Base-by-base conservation (phyloP, 2,888 invertebrate species). In the Eupithecia vulgata region DNA sequence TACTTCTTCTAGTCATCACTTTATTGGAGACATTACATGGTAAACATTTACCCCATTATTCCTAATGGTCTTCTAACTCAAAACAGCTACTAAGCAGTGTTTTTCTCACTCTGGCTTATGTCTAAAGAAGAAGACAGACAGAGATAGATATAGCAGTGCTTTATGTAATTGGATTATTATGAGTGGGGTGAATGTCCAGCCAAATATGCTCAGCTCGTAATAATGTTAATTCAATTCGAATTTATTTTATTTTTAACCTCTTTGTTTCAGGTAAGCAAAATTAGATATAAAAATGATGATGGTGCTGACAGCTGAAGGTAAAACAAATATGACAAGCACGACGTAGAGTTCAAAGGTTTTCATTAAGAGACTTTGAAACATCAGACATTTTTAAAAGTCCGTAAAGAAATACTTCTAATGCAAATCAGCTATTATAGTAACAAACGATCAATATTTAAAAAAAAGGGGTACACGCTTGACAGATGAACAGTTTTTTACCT, bases 211-310 rank as follows among this genome's bases (percentile, higher is more conserved):
- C 30, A 30, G 30, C 30, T 12, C 17, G 17, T 45, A 17, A 45
- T 17, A 45, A 45, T 45, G 15, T 45, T 6, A 17, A 45, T 45
- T 45, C 5, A 17, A 42, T 17, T 42, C 1, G 48, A 21, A 8
- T 21, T 10, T 21, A 52, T 52, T 45, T 48, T 52, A 52, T 45
- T 45, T 17, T 45, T 45, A 52, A 21, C 21, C 15, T 8, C 68
- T 52, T 74, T 74, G 57, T 74, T 74, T n/a, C 70, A 74, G 74
- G 74, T 74, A 72, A 72, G 65, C 40, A 25, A 65, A 57, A 25
- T 25, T 12, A 1, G 57, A 40, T 34, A 2, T 59, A 59, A 13
- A 7, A 40, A 40, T 40, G 13, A 40, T 21, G 10, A 0, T n/a
- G 7, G 15, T 10, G 62, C 30, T 35, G 37, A 12, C 64, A 40